Percentiles rank a stretch among this genome's conserved stretches.
These are phyloP conservation scores for Eolophus roseicapilla DNA, from an alignment of 2,113 vertebrate genomes.

Conservation along the genomic window DNA sequence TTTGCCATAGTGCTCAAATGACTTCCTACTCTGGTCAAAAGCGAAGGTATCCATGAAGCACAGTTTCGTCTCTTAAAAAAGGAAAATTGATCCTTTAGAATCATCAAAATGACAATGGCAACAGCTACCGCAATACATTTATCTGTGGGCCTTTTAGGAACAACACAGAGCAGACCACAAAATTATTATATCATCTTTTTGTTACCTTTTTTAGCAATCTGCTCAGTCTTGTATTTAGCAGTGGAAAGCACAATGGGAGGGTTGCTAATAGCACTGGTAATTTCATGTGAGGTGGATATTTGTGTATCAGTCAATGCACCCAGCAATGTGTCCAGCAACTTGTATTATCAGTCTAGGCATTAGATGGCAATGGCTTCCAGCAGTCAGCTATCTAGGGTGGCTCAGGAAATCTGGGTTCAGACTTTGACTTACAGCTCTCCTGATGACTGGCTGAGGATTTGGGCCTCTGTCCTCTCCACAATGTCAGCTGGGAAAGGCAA, in stretches of 20 bases:
- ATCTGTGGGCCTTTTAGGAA: not conserved
- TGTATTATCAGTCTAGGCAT: not conserved
- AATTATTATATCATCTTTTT: not conserved
- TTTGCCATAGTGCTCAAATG: not conserved
- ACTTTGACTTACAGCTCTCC: not conserved
- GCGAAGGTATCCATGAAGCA: not conserved
- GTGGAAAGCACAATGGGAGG: not conserved
- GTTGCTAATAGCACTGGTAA: not conserved
- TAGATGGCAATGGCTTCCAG: not conserved
- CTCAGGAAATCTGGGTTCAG: not conserved
- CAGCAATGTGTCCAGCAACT: not conserved
- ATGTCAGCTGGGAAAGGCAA: not conserved
- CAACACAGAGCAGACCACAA: not conserved
- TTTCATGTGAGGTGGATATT: not conserved
- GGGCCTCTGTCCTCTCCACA: fast-evolving
- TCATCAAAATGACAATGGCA: not conserved
- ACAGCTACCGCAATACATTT: not conserved
- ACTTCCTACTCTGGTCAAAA: not conserved
- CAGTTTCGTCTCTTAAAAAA: not conserved
- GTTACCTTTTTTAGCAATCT: not conserved
- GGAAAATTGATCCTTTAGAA: not conserved
- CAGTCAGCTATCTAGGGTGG: not conserved
- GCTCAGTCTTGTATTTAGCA: not conserved
- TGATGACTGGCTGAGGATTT: not conserved
- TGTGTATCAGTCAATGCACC: not conserved